Conservation (phyloP, 2,113 vertebrate species). For the Oreochromis niloticus region DNA sequence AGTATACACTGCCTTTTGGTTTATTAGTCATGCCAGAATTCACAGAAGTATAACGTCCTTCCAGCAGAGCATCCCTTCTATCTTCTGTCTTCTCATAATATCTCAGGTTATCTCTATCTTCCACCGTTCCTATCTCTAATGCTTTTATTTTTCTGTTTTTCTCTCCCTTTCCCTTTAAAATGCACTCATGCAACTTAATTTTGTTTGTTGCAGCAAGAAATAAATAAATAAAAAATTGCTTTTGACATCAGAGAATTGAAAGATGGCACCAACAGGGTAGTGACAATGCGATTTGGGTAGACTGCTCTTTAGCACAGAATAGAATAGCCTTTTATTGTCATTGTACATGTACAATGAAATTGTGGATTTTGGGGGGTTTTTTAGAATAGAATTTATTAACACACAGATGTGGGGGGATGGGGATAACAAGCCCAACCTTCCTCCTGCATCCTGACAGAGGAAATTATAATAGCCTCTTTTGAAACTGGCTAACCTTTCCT, state of each 20-base stretch:
- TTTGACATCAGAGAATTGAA: background rate
- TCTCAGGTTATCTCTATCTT: background rate
- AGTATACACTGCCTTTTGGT: background rate
- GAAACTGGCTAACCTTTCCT: background rate
- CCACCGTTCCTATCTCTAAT: background rate
- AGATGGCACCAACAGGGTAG: background rate
- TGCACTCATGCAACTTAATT: background rate
- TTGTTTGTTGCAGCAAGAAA: background rate
- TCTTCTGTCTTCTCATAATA: background rate
- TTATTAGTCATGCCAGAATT: background rate
- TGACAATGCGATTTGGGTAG: background rate
- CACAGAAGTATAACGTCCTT: background rate
- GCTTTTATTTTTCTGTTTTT: background rate
- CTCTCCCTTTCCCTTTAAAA: background rate
- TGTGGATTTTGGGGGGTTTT: background rate
- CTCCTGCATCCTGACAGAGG: background rate
- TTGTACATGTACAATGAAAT: background rate
- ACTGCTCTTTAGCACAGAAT: background rate
- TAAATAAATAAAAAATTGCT: background rate
- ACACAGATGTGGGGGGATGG: background rate
- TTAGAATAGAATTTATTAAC: background rate
- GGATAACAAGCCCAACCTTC: background rate
- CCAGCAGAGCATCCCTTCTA: background rate
- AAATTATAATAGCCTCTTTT: background rate
- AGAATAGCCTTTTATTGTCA: background rate